Evolutionary conservation across 2,113 vertebrate species (phyloP), one percentile per base, ranked within the genome.

Genomic region (Arvicanthis niloticus): DNA sequence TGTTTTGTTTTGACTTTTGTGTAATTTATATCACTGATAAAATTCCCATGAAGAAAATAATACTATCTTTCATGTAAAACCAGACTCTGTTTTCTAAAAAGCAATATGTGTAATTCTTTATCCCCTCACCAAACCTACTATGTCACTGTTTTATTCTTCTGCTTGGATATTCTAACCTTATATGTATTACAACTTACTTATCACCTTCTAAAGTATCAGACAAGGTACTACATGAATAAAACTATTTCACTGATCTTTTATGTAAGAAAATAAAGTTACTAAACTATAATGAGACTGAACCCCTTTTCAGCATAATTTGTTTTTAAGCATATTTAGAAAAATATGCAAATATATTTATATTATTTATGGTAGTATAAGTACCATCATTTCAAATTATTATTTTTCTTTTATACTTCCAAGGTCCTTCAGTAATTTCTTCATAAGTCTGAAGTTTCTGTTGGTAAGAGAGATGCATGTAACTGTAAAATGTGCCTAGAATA

Each of bases 271-370:
- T 12, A 22, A 56, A 81, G 22, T 58, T 7, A 58, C 5, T 13
- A 81, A n/a, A n/a, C 12, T 22, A 81, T 24, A 34, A n/a, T 58
- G 5, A 58, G 2, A 58, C 21, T 24, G 10, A 58, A 53, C 19
- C 1, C n/a, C n/a, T 1, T 4, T 58, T 81, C 11, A 13, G 9
- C 2, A n/a, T 2, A 22, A 24, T 81, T 22, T n/a, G n/a, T n/a
- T 2, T 37, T 5, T n/a, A n/a, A 56, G 34, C 2, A 56, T 81
- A 13, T n/a, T 22, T 81, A 56, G 37, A 9, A 53, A 58, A 58
- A n/a, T n/a, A 58, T 22, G 11, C 22, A 24, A 81, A 58, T n/a
- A 11, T 80, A 56, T n/a, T 81, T 10, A 12, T 56, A 24, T 81
- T 58, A 58, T 58, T 58, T 58, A 81, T 81, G 53, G 10, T 11